phyloP scores from a whole-genome alignment of 2,113 vertebrate genomes.

The Hippocampus guttulatus region DNA sequence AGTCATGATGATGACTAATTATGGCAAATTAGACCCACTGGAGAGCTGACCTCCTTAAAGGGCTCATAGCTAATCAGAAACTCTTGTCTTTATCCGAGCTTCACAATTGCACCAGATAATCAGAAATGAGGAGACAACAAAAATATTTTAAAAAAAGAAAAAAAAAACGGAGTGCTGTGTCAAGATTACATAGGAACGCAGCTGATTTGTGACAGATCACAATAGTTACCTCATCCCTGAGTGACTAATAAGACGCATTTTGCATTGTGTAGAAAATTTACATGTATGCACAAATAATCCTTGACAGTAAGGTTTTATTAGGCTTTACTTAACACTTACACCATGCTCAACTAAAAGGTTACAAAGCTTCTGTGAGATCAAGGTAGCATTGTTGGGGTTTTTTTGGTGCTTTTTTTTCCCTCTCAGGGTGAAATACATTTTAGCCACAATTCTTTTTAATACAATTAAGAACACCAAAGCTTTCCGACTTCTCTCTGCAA shows the following conservation, averaged over 20 bases:
- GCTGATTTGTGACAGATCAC: background rate
- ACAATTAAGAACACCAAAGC: slow-evolving; percentile 21
- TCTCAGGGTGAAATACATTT: background rate
- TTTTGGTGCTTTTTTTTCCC: slow-evolving; percentile 15
- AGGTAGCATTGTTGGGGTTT: slow-evolving; percentile 21
- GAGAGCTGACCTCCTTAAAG: slow-evolving; percentile 62
- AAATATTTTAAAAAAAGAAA: background rate
- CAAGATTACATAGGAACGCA: slow-evolving; percentile 6
- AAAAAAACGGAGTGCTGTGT: background rate
- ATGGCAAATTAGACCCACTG: slow-evolving; percentile 58
- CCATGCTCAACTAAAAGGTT: slow-evolving; percentile 12
- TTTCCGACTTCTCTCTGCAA: slow-evolving; percentile 33
- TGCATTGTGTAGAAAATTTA: slow-evolving; percentile 5
- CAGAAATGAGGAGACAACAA: slow-evolving; percentile 47
- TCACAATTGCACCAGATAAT: slow-evolving; percentile 63
- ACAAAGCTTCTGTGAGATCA: slow-evolving; percentile 25
- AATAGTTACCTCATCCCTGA: background rate
- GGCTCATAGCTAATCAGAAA: slow-evolving; percentile 55
- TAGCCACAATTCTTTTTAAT: slow-evolving; percentile 19
- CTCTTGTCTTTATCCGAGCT: slow-evolving; percentile 39
- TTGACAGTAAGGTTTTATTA: slow-evolving; percentile 1
- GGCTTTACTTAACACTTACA: slow-evolving; percentile 18
- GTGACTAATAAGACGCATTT: slow-evolving; percentile 6
- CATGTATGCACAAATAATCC: slow-evolving; percentile 4
- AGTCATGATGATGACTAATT: slow-evolving; percentile 59